Evolutionary conservation across 2,797 vertebrate genomes (phyloP).

Genomic region (Steatocranus sp.): DNA sequence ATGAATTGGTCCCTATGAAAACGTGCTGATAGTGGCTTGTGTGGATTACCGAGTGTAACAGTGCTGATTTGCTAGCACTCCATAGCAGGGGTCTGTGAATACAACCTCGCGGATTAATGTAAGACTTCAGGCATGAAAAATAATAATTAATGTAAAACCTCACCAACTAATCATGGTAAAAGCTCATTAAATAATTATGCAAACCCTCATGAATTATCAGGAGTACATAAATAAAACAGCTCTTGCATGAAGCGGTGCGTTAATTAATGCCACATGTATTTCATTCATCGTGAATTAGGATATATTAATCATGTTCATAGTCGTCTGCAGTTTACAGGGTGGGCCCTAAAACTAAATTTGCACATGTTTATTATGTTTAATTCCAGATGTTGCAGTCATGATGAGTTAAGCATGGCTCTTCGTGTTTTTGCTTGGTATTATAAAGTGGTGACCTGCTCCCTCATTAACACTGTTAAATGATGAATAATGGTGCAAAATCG

Average conservation of each 20-base stretch:
- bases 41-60: background rate
- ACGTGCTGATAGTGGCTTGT: background rate
- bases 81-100: background rate
- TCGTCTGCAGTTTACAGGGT: background rate
- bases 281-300: background rate
- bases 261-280: background rate
- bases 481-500: background rate
- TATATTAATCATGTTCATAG: background rate
- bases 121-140: background rate
- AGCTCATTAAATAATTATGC: background rate
- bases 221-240: background rate
- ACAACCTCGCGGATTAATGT: background rate
- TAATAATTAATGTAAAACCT: background rate
- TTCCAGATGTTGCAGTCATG: background rate
- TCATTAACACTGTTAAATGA: background rate
- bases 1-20: background rate
- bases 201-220: background rate
- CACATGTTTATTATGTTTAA: background rate
- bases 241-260: background rate
- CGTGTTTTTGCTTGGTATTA: background rate
- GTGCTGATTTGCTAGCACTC: background rate
- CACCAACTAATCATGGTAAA: background rate
- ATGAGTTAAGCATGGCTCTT: background rate
- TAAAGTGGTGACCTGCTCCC: background rate
- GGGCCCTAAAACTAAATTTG: background rate